Percentiles rank a stretch among this genome's conserved stretches.
Conservation (phyloP, 2,888 invertebrate genomes). For the Apocheima hispidaria region DNA sequence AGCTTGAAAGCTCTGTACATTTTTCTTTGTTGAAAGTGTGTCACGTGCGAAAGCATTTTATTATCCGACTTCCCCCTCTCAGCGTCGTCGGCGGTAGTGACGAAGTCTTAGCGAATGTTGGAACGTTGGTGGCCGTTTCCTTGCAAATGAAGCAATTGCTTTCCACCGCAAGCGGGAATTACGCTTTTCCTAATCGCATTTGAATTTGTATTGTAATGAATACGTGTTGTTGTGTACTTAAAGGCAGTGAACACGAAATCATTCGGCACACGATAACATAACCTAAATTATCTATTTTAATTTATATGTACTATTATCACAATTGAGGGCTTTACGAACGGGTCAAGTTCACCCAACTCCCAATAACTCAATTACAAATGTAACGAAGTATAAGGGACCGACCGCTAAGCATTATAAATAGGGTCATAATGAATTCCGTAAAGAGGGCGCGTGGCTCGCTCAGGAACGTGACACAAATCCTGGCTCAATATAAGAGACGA, state of each 20-base stretch:
- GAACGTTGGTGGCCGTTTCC: slow-evolving; percentile 56
- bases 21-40: slow-evolving; percentile 70
- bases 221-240: slow-evolving; percentile 28
- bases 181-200: slow-evolving; percentile 42
- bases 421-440: slow-evolving; percentile 66
- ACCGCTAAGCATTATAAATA: slow-evolving; percentile 57
- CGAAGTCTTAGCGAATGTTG: slow-evolving; percentile 47
- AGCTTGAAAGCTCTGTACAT: slow-evolving; percentile 60
- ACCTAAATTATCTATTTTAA: slow-evolving; percentile 21
- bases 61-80: slow-evolving; percentile 59
- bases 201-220: slow-evolving; percentile 37
- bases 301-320: slow-evolving; percentile 15
- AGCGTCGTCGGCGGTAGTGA: slow-evolving; percentile 30
- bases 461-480: slow-evolving; percentile 71
- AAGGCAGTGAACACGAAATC: slow-evolving; percentile 23
- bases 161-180: slow-evolving; percentile 51
- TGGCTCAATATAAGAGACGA: slow-evolving; percentile 64
- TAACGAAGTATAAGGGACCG: slow-evolving; percentile 53
- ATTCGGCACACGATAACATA: slow-evolving; percentile 12
- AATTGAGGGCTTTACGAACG: slow-evolving; percentile 30
- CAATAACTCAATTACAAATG: slow-evolving; percentile 54
- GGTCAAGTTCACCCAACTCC: slow-evolving; percentile 33
- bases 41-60: slow-evolving; percentile 80
- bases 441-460: slow-evolving; percentile 56
- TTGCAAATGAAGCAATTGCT: slow-evolving; percentile 67